Percentiles rank a stretch among this genome's conserved stretches.
Evolutionary conservation across 2,888 invertebrate genomes (phyloP).

Genomic region (Nyleta sp.): DNA sequence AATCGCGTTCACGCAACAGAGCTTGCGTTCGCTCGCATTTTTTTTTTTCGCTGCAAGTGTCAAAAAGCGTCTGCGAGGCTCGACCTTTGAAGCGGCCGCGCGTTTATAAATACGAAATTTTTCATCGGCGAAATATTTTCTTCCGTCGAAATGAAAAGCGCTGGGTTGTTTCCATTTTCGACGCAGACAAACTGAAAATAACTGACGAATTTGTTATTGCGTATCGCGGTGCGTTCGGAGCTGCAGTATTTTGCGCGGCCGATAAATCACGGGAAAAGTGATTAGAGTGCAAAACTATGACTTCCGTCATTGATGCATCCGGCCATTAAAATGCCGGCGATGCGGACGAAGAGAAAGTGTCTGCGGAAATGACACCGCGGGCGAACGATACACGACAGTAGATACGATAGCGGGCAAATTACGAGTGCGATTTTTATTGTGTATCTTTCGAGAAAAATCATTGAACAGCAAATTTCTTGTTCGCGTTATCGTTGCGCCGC

Average conservation of each 20-base stretch:
- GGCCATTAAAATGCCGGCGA: slow-evolving; percentile 48
- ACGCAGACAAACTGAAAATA: too few species aligned
- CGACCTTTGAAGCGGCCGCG: slow-evolving; percentile 47
- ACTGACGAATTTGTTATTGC: too few species aligned
- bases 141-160: slow-evolving; percentile 36
- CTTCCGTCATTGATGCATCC: slow-evolving; percentile 54
- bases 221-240: too few species aligned
- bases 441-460: slow-evolving; percentile 39
- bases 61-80: slow-evolving; percentile 48
- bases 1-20: slow-evolving; percentile 55
- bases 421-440: slow-evolving; percentile 38
- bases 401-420: slow-evolving; percentile 50
- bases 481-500: slow-evolving; percentile 24
- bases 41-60: slow-evolving; percentile 56
- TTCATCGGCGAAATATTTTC: slow-evolving; percentile 46
- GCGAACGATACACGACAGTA: slow-evolving; percentile 39
- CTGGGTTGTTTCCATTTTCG: too few species aligned
- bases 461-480: slow-evolving; percentile 49
- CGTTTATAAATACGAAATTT: slow-evolving; percentile 51
- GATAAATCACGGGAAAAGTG: slow-evolving; percentile 43
- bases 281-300: slow-evolving; percentile 44
- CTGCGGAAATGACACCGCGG: slow-evolving; percentile 45
- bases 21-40: slow-evolving; percentile 32
- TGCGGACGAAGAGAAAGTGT: slow-evolving; percentile 57
- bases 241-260: too few species aligned